Evolutionary conservation across 2,797 vertebrate genomes (phyloP).

Genomic region (Helicolenus hilgendorfi): DNA sequence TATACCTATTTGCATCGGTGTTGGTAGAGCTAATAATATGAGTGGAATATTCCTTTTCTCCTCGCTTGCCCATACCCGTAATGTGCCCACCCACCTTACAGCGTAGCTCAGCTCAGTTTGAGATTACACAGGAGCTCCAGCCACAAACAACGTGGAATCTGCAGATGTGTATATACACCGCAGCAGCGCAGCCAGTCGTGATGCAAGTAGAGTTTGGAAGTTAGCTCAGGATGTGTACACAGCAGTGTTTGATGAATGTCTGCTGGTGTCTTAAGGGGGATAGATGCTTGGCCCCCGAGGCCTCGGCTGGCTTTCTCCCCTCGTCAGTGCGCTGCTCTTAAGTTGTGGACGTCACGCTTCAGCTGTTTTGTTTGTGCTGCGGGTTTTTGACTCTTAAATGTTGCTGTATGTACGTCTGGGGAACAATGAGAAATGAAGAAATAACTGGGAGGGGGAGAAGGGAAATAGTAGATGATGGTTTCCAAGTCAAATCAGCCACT

Average conservation of each 20-base stretch:
- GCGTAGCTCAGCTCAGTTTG: conserved; percentile 49
- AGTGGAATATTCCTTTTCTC: conserved; percentile 5
- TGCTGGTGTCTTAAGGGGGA: conserved; percentile 58
- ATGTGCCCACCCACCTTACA: conserved; percentile 65
- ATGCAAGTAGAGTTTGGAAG: conserved; percentile 74
- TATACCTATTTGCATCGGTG: not conserved
- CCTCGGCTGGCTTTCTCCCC: conserved; percentile 3
- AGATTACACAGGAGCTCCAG: conserved; percentile 73
- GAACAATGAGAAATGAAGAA: conserved; percentile 8
- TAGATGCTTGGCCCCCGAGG: conserved; percentile 51
- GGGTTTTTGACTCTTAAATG: conserved; percentile 1
- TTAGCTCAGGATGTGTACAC: conserved; percentile 80
- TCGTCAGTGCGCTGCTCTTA: not conserved
- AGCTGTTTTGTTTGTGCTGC: conserved; percentile 24
- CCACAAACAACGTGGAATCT: conserved; percentile 66
- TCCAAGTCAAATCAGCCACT: not conserved
- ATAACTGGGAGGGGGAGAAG: not conserved
- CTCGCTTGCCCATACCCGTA: conserved; percentile 1
- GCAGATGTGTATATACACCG: conserved; percentile 79
- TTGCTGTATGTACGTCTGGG: conserved; percentile 1
- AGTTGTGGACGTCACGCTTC: not conserved
- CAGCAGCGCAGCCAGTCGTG: conserved; percentile 37
- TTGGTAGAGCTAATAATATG: not conserved
- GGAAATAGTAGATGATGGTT: not conserved
- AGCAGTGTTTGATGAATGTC: conserved; percentile 72